These are phyloP conservation scores for Enteromius viviparus DNA, from an alignment of 2,797 vertebrate species.

Conservation along the genomic window DNA sequence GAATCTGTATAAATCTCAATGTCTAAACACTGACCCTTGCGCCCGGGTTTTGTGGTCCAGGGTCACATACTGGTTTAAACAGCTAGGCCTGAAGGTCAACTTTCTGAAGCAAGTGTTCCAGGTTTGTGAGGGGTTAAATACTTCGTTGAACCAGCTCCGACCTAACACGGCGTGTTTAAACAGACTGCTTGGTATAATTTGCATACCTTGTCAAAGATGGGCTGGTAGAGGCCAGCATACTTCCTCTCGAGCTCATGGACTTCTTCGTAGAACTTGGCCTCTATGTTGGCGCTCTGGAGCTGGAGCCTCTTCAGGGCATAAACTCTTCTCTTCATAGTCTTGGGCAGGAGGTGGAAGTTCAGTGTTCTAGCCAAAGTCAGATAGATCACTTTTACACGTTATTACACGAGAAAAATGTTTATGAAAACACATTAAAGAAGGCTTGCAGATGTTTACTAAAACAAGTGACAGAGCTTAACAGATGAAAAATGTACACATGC, in stretches of 20 bases:
- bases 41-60: neutral
- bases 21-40: neutral
- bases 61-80: slow-evolving; percentile 56
- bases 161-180: slow-evolving; percentile 9
- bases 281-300: slow-evolving; percentile 92
- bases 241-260: slow-evolving; percentile 97
- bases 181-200: neutral
- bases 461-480: neutral
- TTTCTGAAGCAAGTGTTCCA: neutral
- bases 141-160: neutral
- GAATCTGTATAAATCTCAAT: neutral
- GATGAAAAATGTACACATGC: neutral
- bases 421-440: neutral
- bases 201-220: slow-evolving; percentile 92
- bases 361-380: slow-evolving; percentile 33
- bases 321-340: slow-evolving; percentile 92
- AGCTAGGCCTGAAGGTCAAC: slow-evolving; percentile 43
- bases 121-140: neutral
- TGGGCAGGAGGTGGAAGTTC: slow-evolving; percentile 86
- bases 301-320: slow-evolving; percentile 95
- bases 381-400: neutral
- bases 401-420: neutral
- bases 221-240: slow-evolving; percentile 92
- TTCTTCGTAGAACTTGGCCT: slow-evolving; percentile 98
- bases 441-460: neutral